phyloP scores from a whole-genome alignment of 1,140 invertebrate genomes.

The Aphaenogaster ashmeadi region DNA sequence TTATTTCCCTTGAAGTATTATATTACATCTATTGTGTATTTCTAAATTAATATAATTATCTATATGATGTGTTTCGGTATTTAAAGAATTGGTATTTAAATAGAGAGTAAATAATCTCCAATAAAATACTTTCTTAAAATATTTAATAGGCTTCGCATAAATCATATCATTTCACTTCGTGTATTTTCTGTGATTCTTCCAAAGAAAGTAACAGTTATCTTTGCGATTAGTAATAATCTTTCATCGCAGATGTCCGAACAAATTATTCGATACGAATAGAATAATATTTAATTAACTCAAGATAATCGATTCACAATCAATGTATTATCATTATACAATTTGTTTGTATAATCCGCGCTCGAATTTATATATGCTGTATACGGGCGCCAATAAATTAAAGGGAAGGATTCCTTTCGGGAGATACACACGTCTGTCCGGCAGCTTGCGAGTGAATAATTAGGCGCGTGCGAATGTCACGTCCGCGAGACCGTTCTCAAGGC shows the following conservation, averaged over 20 bases:
- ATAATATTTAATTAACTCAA: background rate
- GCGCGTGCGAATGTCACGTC: conserved; percentile 54
- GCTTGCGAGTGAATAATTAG: conserved; percentile 61
- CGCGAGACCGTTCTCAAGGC: conserved; percentile 62
- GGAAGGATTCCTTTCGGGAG: conserved; percentile 9
- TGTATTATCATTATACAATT: background rate
- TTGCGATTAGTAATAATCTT: background rate
- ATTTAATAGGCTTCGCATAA: background rate
- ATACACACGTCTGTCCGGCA: conserved; percentile 1
- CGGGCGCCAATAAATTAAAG: conserved; percentile 34
- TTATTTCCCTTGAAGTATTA: background rate
- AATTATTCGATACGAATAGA: background rate
- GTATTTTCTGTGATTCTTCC: background rate
- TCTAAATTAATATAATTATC: background rate
- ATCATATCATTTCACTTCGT: background rate
- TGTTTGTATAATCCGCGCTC: background rate
- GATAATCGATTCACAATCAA: background rate
- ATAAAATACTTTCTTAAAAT: background rate
- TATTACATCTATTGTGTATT: background rate
- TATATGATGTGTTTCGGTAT: background rate
- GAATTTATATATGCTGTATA: conserved; percentile 24
- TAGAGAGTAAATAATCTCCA: background rate
- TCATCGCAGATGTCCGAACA: background rate
- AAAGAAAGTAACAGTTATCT: background rate
- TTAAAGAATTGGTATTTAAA: background rate